phyloP scores from a whole-genome alignment of 2,797 vertebrate species.

The Muscicapa striata region DNA sequence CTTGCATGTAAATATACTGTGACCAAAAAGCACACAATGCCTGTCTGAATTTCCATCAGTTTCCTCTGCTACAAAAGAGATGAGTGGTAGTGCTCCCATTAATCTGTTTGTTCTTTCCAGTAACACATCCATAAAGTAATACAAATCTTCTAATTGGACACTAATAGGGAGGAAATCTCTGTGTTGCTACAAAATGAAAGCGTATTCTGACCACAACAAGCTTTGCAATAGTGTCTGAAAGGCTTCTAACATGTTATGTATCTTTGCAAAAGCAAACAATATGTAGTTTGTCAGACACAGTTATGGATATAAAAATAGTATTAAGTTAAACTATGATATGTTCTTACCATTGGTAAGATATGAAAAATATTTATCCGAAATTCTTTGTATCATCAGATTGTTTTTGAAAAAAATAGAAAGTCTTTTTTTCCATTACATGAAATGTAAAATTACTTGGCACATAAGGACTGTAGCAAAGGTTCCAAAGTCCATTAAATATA shows the following conservation, averaged over 20 bases:
- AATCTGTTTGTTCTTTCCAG: constrained; percentile 3
- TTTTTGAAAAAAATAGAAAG: background rate
- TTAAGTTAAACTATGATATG: background rate
- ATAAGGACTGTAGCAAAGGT: background rate
- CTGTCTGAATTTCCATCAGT: background rate
- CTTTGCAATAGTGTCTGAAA: background rate
- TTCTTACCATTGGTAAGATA: background rate
- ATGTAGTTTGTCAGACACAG: background rate
- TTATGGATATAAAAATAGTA: background rate
- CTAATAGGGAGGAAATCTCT: background rate
- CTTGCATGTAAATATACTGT: background rate
- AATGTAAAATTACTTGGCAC: background rate
- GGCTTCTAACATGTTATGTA: background rate
- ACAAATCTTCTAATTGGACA: background rate
- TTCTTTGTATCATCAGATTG: background rate
- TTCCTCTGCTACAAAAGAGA: background rate
- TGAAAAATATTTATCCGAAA: background rate
- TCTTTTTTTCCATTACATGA: background rate
- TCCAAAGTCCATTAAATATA: background rate
- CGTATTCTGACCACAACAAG: background rate
- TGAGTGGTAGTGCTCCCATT: background rate
- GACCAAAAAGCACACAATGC: background rate
- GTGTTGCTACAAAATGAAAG: background rate
- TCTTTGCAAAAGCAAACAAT: background rate
- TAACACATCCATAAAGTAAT: background rate